A percentile compares a stretch with the other conserved stretches of the same genome.
phyloP scores from a whole-genome alignment of 1,140 invertebrate genomes.

The Nephotettix cincticeps region DNA sequence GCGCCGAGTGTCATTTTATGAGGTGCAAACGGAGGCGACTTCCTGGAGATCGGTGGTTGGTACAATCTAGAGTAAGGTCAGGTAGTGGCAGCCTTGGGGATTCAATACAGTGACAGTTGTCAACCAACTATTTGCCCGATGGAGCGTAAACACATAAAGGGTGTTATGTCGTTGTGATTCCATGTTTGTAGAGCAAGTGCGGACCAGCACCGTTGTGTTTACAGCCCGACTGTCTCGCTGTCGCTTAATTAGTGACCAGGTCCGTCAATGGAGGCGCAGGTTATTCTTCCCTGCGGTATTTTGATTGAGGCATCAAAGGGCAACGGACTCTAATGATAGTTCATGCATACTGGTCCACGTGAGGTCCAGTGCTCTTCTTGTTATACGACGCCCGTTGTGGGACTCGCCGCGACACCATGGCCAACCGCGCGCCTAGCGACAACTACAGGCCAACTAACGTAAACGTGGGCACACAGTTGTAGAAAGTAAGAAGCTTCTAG shows the following conservation, averaged over 20 bases:
- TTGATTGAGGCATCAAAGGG: conserved; percentile 21
- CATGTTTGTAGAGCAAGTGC: background rate
- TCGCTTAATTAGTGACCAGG: background rate
- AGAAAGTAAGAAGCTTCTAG: too few relatives aligned
- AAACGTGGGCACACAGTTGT: too few relatives aligned
- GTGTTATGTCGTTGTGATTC: background rate
- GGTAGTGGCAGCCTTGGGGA: too few relatives aligned
- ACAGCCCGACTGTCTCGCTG: background rate
- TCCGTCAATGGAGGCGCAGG: background rate
- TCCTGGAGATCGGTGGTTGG: too few relatives aligned
- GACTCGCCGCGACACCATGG: too few relatives aligned
- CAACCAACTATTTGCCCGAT: background rate
- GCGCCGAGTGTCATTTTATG: too few relatives aligned
- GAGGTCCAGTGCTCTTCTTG: conserved; percentile 4
- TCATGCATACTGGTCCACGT: conserved; percentile 6
- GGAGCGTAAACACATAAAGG: background rate
- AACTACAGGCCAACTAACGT: too few relatives aligned
- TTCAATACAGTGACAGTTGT: too few relatives aligned
- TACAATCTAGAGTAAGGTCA: too few relatives aligned
- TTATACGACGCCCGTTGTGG: background rate
- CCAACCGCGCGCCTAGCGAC: too few relatives aligned
- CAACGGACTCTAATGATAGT: conserved; percentile 17
- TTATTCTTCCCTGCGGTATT: conserved; percentile 23
- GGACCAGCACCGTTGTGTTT: background rate
- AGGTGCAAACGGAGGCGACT: too few relatives aligned